Base-by-base conservation (phyloP, 2,113 vertebrate genomes). In the Prunella himalayana region DNA sequence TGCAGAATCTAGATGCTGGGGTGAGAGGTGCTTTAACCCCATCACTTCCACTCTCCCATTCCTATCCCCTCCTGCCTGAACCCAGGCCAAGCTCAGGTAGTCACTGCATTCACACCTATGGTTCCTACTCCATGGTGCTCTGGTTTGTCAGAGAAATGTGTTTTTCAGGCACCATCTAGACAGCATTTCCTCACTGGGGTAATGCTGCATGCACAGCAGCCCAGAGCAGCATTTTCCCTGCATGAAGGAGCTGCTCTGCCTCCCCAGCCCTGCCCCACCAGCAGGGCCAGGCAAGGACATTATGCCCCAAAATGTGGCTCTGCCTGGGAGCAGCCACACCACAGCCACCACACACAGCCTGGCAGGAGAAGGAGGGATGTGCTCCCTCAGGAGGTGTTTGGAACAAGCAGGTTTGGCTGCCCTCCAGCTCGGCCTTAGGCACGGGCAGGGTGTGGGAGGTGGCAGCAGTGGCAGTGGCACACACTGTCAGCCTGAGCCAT, bases 141-240 rank as follows among this genome's bases (percentile, higher is more conserved):
- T 2, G 10, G 11, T 44, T 92, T 42, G 20, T n/a, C n/a, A 60
- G 35, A 10, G 7, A 71, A 76, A 72, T 15, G 60, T 6, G 8
- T 64, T 85, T 91, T 44, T 64, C 77, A 66, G 76, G 24, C 42
- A 88, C 39, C 80, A 60, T 18, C n/a, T 17, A 69, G 80, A 49
- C 42, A 20, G 20, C 9, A 8, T 66, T 66, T 57, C 78, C 42
- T 49, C 4, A 1, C n/a, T 0, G 4, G 54, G 35, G 37, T 54
- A 54, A 53, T 0, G 0, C 50, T 27, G 27, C 54, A 57, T 0
- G 0, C 31, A 20, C 0, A 0, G 59, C 68, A 61, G 39, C 47
- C 64, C 42, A 5, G 35, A 70, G 33, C 57, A 87, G 65, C 3
- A 1, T 24, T 47, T 57, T 33, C 49, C 49, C 44, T 0, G 3